phyloP scores from a whole-genome alignment of 2,113 vertebrate species.

The Sciurus niger region DNA sequence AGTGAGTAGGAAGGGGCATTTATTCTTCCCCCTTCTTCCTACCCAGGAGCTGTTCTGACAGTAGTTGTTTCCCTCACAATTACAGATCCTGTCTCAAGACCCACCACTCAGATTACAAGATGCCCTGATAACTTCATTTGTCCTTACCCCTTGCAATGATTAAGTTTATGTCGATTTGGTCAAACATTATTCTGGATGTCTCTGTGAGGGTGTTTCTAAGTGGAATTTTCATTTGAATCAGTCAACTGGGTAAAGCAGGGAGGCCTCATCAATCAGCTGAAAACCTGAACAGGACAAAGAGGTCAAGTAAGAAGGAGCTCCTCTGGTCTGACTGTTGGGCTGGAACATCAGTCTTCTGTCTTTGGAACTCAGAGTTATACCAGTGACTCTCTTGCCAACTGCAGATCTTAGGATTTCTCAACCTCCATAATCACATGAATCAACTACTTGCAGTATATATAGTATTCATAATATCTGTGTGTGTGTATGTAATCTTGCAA shows the following conservation, averaged over 20 bases:
- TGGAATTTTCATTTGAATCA: not conserved
- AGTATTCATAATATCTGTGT: no score
- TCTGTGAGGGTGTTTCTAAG: not conserved
- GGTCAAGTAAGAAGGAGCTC: not conserved
- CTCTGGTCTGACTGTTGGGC: not conserved
- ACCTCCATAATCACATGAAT: not conserved
- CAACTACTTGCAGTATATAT: not conserved
- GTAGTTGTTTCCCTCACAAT: not conserved
- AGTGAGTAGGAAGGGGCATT: not conserved
- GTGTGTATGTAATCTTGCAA: not conserved
- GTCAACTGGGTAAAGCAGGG: not conserved
- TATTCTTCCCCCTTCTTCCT: not conserved
- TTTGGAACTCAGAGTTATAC: not conserved
- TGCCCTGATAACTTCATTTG: not conserved
- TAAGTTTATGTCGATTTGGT: not conserved
- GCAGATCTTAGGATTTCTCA: not conserved
- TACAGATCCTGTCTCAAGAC: not conserved
- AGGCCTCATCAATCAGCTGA: not conserved
- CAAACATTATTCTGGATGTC: not conserved
- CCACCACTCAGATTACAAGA: not conserved
- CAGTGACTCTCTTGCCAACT: not conserved
- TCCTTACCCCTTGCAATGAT: not conserved
- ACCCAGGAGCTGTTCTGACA: not conserved
- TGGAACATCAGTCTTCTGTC: not conserved
- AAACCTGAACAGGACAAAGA: not conserved